Conservation (phyloP, 2,113 vertebrate species). For the Macrotus californicus region DNA sequence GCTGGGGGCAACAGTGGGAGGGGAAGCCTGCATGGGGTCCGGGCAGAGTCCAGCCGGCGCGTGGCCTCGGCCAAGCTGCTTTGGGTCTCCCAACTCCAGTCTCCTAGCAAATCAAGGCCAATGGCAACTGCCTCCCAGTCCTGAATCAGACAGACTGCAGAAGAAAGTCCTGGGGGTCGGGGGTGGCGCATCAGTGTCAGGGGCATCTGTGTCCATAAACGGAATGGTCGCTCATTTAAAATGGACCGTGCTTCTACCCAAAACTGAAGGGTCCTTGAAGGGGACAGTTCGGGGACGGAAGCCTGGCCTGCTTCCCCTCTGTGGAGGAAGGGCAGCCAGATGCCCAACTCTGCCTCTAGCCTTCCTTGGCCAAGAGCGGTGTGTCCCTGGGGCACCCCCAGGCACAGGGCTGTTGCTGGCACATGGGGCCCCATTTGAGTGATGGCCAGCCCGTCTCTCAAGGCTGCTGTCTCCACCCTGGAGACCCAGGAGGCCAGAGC, state of each 20-base stretch:
- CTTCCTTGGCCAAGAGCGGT: fast-evolving
- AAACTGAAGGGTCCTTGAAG: no score
- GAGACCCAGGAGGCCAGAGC: background rate
- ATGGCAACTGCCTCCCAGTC: fast-evolving
- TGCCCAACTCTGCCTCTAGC: background rate
- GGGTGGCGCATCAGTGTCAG: fast-evolving
- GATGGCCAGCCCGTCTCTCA: fast-evolving
- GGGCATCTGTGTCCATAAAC: no score
- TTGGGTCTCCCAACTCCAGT: fast-evolving
- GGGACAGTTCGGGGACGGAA: fast-evolving
- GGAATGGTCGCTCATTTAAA: fast-evolving
- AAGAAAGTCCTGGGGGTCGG: background rate
- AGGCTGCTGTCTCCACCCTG: fast-evolving
- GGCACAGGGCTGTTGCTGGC: background rate
- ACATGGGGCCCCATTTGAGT: fast-evolving
- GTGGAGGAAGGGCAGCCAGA: background rate
- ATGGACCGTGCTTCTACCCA: background rate
- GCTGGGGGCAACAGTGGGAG: fast-evolving
- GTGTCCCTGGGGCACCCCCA: fast-evolving
- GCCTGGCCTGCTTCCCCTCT: background rate
- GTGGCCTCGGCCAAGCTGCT: fast-evolving
- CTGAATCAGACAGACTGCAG: fast-evolving
- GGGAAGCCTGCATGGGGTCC: no score
- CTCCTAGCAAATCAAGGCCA: background rate
- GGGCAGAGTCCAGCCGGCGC: fast-evolving